Evolutionary conservation across 2,888 invertebrate species (phyloP).

Genomic region (Fragum sueziense): DNA sequence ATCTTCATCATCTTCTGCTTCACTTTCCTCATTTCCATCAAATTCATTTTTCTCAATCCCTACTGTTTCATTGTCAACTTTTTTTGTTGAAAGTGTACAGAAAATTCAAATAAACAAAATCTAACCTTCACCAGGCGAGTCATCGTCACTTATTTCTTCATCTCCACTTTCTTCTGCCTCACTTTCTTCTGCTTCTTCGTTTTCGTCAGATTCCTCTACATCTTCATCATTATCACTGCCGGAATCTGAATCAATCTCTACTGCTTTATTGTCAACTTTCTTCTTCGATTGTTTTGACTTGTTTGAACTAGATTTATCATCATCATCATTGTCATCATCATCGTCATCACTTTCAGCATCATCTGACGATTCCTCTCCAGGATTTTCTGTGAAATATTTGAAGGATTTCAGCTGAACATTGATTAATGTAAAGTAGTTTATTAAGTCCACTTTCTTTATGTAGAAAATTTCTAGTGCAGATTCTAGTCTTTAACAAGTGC

Average conservation of each 20-base stretch:
- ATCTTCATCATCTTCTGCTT: neutral
- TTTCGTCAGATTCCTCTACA: constrained; percentile 59
- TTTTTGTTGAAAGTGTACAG: constrained; percentile 52
- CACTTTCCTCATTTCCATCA: constrained; percentile 37
- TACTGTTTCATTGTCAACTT: no score
- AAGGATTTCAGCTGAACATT: no score
- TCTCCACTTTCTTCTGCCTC: constrained; percentile 57
- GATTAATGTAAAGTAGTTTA: no score
- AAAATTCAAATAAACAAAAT: constrained; percentile 53
- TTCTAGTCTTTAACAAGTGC: no score
- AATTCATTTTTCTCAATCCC: constrained; percentile 59
- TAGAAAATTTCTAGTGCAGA: no score
- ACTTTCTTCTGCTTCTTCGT: constrained; percentile 60
- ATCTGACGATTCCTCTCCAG: constrained; percentile 23
- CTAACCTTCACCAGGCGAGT: constrained; percentile 50
- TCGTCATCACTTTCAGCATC: constrained; percentile 35
- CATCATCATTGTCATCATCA: constrained; percentile 47
- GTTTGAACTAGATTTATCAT: constrained; percentile 53
- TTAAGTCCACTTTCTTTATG: no score
- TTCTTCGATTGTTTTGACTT: constrained; percentile 54
- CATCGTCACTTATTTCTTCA: constrained; percentile 20
- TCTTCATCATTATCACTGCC: constrained; percentile 63
- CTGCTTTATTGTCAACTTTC: no score
- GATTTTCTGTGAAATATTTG: no score
- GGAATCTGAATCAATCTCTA: constrained; percentile 55